These are phyloP conservation scores for Electrona antarctica DNA, from an alignment of 2,113 vertebrate species.

Conservation along the genomic window DNA sequence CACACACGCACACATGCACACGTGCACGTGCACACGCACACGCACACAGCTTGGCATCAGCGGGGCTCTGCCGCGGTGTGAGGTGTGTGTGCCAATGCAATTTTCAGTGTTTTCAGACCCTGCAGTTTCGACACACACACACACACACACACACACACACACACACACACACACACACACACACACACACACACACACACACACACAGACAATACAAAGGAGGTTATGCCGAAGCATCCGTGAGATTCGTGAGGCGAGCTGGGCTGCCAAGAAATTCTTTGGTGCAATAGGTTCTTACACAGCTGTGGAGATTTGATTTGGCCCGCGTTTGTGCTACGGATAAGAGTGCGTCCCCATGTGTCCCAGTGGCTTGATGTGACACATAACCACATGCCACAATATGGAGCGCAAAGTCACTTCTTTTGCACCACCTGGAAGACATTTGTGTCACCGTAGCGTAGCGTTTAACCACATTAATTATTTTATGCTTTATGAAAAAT, in stretches of 20 bases:
- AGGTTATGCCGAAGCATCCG: conserved; percentile 29
- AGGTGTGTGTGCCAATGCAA: conserved; percentile 48
- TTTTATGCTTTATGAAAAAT: too few species aligned
- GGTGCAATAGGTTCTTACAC: conserved; percentile 38
- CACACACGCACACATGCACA: too few species aligned
- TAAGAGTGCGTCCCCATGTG: conserved; percentile 14
- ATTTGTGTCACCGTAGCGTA: too few species aligned
- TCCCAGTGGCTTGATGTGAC: conserved; percentile 14
- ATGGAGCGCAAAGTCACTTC: conserved; percentile 14
- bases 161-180: too few species aligned
- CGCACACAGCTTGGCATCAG: conserved; percentile 16
- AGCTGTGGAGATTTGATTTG: conserved; percentile 57
- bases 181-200: too few species aligned
- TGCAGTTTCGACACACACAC: neutral
- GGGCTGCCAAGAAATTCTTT: conserved; percentile 43
- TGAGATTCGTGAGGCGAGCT: conserved; percentile 16
- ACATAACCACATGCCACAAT: conserved; percentile 12
- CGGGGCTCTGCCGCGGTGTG: conserved; percentile 25
- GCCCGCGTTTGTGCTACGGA: conserved; percentile 37
- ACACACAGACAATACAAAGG: conserved; percentile 25
- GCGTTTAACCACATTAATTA: too few species aligned
- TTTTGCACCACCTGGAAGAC: conserved; percentile 6
- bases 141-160: too few species aligned
- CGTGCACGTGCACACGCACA: conserved; percentile 27
- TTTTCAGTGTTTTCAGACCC: conserved; percentile 59